Conservation (phyloP, 2,888 invertebrate species). For the Microctonus brassicae region DNA sequence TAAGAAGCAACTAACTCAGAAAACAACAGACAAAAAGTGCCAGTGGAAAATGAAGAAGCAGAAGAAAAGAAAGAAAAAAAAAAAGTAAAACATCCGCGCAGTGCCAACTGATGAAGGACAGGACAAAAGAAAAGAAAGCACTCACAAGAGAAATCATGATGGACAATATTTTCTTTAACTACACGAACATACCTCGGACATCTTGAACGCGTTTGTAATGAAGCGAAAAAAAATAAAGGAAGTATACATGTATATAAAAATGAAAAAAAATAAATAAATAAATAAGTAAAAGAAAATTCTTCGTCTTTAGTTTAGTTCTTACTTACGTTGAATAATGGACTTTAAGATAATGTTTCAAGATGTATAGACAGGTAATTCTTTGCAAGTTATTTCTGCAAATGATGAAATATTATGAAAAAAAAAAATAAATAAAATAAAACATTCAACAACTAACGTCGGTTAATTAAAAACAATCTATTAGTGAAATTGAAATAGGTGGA, state of each 20-base stretch:
- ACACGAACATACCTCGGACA: not conserved
- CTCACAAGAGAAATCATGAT: constrained; percentile 22
- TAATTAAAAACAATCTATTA: not conserved
- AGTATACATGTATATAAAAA: too few relatives aligned
- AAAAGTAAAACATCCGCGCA: constrained; percentile 8
- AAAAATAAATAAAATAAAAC: not conserved
- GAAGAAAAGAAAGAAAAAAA: not conserved
- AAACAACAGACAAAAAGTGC: constrained; percentile 5
- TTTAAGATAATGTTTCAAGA: constrained; percentile 2
- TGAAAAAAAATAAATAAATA: not conserved
- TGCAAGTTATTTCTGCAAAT: not conserved
- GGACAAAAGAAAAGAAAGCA: constrained; percentile 6
- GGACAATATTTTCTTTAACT: constrained; percentile 28
- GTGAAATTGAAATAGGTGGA: not conserved
- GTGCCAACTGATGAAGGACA: constrained; percentile 2
- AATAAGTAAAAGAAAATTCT: not conserved
- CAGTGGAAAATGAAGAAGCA: constrained; percentile 27
- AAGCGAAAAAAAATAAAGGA: not conserved
- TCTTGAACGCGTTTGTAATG: not conserved
- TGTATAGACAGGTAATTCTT: constrained; percentile 16
- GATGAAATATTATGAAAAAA: not conserved
- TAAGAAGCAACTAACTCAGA: constrained; percentile 27
- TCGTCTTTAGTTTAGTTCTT: constrained; percentile 11
- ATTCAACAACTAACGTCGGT: not conserved
- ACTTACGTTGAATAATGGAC: constrained; percentile 21